Evolutionary conservation across 30 jellyfish, hydroid and myxozoan species (phyloP), one percentile per base, ranked within the genome.

Genomic region (Chrysaora quinquecirrha): DNA sequence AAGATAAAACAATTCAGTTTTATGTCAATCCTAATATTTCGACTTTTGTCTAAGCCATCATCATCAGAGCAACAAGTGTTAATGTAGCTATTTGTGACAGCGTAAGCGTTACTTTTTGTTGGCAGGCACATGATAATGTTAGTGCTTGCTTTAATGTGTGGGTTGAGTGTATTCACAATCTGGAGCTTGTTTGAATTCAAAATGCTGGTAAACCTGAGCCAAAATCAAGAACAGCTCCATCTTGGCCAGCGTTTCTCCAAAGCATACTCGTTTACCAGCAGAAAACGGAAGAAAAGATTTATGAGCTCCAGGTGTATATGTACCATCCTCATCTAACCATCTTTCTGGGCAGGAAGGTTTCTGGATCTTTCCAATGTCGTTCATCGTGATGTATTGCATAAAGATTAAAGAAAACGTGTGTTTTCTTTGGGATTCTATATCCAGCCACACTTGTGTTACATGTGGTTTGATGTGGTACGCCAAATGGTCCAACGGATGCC

Each of bases 401-500:
- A 0, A 76, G 78, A 29, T 82, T 82, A 80, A 47, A 70, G 69
- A 82, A 82, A 16, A 87, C 96, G 34, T 87, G 90, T 20, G 96
- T 76, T 21, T 69, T 31, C 34, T 77, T 87, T 29, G 96, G 90
- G 32, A 87, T 35, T 43, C 34, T 48, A 60, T 64, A 87, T 60
- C 96, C 96, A 31, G 80, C 96, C 35, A 87, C 69, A 11, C 87
- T 50, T 25, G 96, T 87, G 73, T 87, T 87, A 73, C 96, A 76
- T 12, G 90, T 87, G 0, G 96, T 87, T 34, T 84, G 61, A 46
- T 87, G 96, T 0, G 96, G 96, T 28, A 87, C 96, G 1, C 73
- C 90, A 34, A 87, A 33, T 43, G 87, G 90, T 19, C 91, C 90
- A 20, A 87, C 87, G 30, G 96, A 87, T 7, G 90, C 87, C 62